Evolutionary conservation across 2,113 vertebrate genomes (phyloP), one percentile per base, ranked within the genome.

Genomic region (Cariama cristata): DNA sequence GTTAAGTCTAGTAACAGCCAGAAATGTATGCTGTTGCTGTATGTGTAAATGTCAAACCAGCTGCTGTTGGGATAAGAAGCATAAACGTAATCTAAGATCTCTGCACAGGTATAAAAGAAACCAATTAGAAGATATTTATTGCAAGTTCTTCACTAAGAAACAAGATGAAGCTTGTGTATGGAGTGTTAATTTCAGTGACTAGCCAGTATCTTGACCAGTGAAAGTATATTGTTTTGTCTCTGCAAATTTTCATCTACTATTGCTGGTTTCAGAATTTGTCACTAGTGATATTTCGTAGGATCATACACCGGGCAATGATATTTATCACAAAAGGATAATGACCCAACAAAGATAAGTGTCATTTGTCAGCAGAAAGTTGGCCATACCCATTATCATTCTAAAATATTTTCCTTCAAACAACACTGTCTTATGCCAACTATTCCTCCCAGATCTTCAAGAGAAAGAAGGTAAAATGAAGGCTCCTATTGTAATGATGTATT

Each of bases 41-140:
- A 38, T 79, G 89, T 96, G 82, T 86, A 97, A 98, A 98, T 97
- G 94, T 97, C 97, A 98, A 94, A 50, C 72, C 71, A 30, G 38
- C 58, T 94, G 60, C 71, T 92, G 24, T 90, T 91, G 79, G 55
- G 89, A 76, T 95, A 55, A 75, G 90, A 96, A 86, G 53, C 67
- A 83, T 81, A 50, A 55, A 30, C 63, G 83, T 88, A 97, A 93
- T 72, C 88, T 73, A 95, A 95, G 80, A 66, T 91, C 26, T 93
- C 66, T 71, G 33, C 71, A 60, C 47, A 67, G 18, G 42, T 92
- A 84, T 93, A 82, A 96, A 98, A 92, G 38, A 60, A 94, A 91
- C 21, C 9, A 98, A 96, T 91, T 96, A 95, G 50, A 95, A 95
- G 47, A 91, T 35, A 50, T 85, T 97, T 97, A 72, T 55, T 79